These are phyloP conservation scores for Cataglyphis hispanica DNA, from an alignment of 1,140 invertebrate genomes.

Conservation along the genomic window DNA sequence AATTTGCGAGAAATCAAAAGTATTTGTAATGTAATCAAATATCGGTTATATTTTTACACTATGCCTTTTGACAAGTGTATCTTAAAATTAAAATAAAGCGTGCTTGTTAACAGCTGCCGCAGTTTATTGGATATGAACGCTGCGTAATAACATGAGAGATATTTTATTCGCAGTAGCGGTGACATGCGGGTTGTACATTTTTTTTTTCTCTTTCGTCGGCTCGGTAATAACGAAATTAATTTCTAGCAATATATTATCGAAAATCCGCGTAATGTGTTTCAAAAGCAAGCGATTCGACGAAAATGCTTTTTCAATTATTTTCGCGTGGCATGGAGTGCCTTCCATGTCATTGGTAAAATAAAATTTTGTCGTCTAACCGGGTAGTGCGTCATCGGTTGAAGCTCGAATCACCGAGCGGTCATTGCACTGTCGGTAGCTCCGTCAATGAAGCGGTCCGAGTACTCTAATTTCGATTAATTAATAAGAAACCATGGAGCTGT, in stretches of 20 bases:
- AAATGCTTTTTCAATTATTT: constrained; percentile 61
- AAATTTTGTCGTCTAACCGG: constrained; percentile 63
- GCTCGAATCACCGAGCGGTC: constrained; percentile 76
- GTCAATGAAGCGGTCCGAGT: constrained; percentile 77
- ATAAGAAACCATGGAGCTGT: constrained; percentile 69
- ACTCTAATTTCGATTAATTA: constrained; percentile 80
- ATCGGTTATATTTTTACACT: neutral
- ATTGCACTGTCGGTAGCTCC: constrained; percentile 77
- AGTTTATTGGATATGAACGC: constrained; percentile 42
- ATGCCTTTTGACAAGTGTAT: neutral
- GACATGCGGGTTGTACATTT: constrained; percentile 47
- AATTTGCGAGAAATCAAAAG: constrained; percentile 4
- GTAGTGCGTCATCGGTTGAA: constrained; percentile 70
- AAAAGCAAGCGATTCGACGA: constrained; percentile 53
- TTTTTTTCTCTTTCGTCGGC: constrained; percentile 22
- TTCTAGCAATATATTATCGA: constrained; percentile 63
- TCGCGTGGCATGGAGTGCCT: constrained; percentile 59
- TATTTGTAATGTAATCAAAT: neutral
- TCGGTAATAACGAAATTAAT: constrained; percentile 62
- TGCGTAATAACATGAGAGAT: constrained; percentile 30
- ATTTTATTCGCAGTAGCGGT: constrained; percentile 45
- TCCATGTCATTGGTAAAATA: constrained; percentile 57
- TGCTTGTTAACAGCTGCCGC: neutral
- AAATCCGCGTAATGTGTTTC: constrained; percentile 56
- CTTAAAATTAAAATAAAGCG: neutral